Conservation (phyloP, 2,113 vertebrate species). For the Geococcyx californianus region DNA sequence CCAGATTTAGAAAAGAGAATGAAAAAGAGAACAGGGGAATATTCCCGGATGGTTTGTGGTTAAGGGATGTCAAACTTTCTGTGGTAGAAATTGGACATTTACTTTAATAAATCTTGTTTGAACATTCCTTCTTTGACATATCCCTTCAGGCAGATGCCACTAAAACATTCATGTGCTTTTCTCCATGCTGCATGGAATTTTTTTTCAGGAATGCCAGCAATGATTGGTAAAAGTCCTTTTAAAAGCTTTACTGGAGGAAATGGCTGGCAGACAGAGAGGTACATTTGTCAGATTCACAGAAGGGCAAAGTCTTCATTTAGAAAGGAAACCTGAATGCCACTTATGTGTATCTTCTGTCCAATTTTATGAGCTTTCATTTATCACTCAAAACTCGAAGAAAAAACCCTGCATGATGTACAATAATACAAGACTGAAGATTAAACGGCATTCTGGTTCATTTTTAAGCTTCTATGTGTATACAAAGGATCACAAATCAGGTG, state of each 20-base stretch:
- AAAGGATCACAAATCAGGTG: neutral
- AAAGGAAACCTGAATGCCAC: conserved; percentile 61
- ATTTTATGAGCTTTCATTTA: conserved; percentile 52
- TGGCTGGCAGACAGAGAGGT: conserved; percentile 22
- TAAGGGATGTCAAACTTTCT: conserved; percentile 54
- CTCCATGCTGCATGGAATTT: neutral
- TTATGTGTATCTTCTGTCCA: conserved; percentile 39
- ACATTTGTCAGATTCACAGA: conserved; percentile 65
- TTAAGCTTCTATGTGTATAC: neutral
- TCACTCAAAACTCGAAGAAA: conserved; percentile 50
- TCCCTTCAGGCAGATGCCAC: conserved; percentile 39
- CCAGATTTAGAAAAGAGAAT: conserved; percentile 18
- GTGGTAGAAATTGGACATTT: conserved; percentile 41
- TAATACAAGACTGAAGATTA: conserved; percentile 17
- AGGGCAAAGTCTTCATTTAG: conserved; percentile 65
- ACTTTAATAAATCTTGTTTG: conserved; percentile 65
- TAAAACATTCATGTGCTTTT: conserved; percentile 42
- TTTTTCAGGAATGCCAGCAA: conserved; percentile 16
- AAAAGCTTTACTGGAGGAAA: conserved; percentile 51
- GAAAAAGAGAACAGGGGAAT: conserved; percentile 7
- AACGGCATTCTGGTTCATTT: neutral
- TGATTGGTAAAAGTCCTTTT: conserved; percentile 51
- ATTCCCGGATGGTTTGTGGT: conserved; percentile 25
- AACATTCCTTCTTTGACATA: conserved; percentile 54
- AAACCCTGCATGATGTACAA: neutral